These are phyloP conservation scores for Phyllopteryx taeniolatus DNA, from an alignment of 2,113 vertebrate species.

Conservation along the genomic window DNA sequence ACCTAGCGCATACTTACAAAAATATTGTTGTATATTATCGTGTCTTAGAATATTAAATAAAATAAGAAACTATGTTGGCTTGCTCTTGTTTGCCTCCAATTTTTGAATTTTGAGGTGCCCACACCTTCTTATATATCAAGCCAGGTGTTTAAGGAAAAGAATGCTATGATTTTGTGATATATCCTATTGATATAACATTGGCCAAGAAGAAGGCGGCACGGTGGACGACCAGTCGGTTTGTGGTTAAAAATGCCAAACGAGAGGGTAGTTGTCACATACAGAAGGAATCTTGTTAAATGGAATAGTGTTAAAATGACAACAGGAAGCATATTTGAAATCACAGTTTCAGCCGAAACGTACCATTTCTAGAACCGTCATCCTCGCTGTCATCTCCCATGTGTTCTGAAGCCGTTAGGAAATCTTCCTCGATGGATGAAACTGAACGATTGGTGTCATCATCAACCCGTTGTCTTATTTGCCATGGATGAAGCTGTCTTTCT, in stretches of 20 bases:
- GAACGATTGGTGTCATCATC: constrained; percentile 96
- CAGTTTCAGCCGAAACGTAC: constrained; percentile 63
- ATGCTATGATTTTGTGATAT: background rate
- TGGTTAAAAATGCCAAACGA: no score
- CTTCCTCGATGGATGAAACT: constrained; percentile 93
- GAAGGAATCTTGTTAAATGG: background rate
- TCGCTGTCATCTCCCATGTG: constrained; percentile 91
- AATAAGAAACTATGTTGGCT: no score
- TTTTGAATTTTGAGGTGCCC: background rate
- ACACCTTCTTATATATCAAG: background rate
- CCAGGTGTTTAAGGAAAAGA: background rate
- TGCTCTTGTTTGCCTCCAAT: no score
- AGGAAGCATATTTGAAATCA: background rate
- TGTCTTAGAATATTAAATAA: background rate
- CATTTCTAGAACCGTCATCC: constrained; percentile 79
- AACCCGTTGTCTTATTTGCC: constrained; percentile 67
- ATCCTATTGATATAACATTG: background rate
- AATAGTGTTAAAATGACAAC: background rate
- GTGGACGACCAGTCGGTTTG: no score
- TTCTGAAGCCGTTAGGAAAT: constrained; percentile 93
- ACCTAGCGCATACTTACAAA: background rate
- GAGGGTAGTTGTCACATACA: no score
- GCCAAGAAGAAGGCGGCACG: no score
- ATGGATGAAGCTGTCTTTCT: constrained; percentile 78
- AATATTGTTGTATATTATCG: background rate